Base-by-base conservation (phyloP, 2,797 vertebrate species). In the Centropyge bicolor region DNA sequence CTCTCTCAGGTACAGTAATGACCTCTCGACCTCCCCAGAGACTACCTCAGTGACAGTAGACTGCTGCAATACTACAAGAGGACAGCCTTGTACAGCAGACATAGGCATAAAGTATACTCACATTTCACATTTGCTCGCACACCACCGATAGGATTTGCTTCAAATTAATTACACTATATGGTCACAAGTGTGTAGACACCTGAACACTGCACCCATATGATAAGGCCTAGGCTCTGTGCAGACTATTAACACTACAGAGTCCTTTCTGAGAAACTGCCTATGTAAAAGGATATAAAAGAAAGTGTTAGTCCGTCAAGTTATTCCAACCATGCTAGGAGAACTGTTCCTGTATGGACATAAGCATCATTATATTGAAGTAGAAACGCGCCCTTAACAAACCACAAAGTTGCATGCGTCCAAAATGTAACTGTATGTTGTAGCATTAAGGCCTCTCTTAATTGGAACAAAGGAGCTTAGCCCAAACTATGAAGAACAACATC, bases 11-110 rank as follows among this genome's bases (percentile, higher is more conserved):
- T 74, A 35, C 61, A 82, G 52, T n/a, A 4, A 48, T 74, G 82
- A 88, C 86, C 82, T 83, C 79, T 81, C 75, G 49, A 55, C 54
- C 45, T 31, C 84, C 78, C 78, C 38, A 22, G 78, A 71, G 83
- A 85, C 62, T 61, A 19, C 76, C 61, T 70, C 65, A 70, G 83
- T 38, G 70, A 54, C 78, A 64, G 49, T 70, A 43, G 36, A 31
- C 63, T 81, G 78, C 77, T 81, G 86, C 84, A 84, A 80, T 43
- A 76, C 12, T 57, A 22, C 56, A 10, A 20, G 19, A 70, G 36
- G 24, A 35, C 35, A 67, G 54, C 36, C 27, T 19, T 17, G 45
- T 40, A 62, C 69, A 78, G 57, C 66, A 57, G 3, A 61, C 40
- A 80, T 31, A 56, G 35, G 73, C 41, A 55, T 27, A 54, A 13